Percentiles rank a stretch among this genome's conserved stretches.
These are phyloP conservation scores for Drosophila athabasca DNA, from an alignment of 1,140 invertebrate genomes.

Conservation along the genomic window DNA sequence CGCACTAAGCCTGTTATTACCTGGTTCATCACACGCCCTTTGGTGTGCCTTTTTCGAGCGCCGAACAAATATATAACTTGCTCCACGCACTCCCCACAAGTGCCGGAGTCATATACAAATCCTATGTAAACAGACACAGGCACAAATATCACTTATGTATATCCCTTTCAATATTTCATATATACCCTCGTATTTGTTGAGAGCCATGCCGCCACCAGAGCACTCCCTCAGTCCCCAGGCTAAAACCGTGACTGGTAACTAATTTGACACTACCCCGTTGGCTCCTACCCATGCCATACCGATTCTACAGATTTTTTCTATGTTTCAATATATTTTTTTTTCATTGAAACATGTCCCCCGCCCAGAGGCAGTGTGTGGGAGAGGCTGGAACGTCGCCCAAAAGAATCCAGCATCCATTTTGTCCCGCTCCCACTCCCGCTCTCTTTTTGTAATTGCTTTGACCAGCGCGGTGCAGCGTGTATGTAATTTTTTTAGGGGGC, in stretches of 20 bases:
- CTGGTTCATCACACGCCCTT: conserved; percentile 49
- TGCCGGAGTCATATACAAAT: conserved; percentile 10
- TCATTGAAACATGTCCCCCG: conserved; percentile 27
- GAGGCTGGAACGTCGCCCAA: conserved; percentile 12
- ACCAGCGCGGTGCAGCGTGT: conserved; percentile 44
- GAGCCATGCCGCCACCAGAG: background rate
- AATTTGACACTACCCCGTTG: conserved; percentile 59
- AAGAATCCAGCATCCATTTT: conserved; percentile 44
- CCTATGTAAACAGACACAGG: background rate
- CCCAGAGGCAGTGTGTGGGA: conserved; percentile 1
- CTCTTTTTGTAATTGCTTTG: conserved; percentile 73
- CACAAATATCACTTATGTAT: conserved; percentile 34
- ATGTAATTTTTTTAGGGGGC: conserved; percentile 45
- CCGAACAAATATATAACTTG: conserved; percentile 39
- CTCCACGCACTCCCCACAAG: conserved; percentile 16
- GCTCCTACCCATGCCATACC: conserved; percentile 6
- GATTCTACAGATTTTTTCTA: conserved; percentile 38
- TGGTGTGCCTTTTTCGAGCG: conserved; percentile 17
- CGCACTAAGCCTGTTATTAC: conserved; percentile 42
- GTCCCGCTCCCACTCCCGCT: conserved; percentile 18
- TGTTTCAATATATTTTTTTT: conserved; percentile 42
- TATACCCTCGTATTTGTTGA: conserved; percentile 36
- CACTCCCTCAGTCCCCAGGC: conserved; percentile 17
- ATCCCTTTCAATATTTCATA: conserved; percentile 57
- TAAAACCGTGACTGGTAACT: conserved; percentile 59